phyloP scores from a whole-genome alignment of 2,888 invertebrate species.

The Helleia helle region DNA sequence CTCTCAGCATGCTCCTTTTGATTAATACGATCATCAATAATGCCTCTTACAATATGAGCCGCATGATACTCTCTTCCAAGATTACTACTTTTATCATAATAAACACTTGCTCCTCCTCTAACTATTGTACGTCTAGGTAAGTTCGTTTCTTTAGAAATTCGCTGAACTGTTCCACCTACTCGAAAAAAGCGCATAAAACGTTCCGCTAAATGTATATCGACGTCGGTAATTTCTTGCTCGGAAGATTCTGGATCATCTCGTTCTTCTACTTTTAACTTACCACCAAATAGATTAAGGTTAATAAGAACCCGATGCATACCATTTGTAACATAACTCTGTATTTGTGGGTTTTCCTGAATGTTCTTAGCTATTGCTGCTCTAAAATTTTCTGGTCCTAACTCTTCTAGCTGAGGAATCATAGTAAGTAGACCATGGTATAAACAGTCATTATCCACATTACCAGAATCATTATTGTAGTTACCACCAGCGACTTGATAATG shows the following conservation, averaged over 20 bases:
- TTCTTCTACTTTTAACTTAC: not conserved
- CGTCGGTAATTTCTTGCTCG: not conserved
- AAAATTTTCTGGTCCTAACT: slow-evolving; percentile 7
- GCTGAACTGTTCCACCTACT: not conserved
- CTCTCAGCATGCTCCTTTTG: not conserved
- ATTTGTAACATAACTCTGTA: slow-evolving; percentile 3
- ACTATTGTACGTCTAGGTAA: slow-evolving; percentile 1
- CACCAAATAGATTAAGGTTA: not conserved
- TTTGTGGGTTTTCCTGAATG: slow-evolving; percentile 4
- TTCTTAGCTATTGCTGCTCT: slow-evolving; percentile 1
- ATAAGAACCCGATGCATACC: slow-evolving; percentile 6
- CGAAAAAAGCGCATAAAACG: slow-evolving; percentile 2
- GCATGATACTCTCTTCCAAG: slow-evolving; percentile 1
- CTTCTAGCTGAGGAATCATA: slow-evolving; percentile 2
- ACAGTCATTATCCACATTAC: slow-evolving; percentile 3
- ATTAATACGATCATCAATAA: not conserved
- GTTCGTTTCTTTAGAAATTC: slow-evolving; percentile 1
- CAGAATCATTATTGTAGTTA: not conserved
- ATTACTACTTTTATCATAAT: slow-evolving; percentile 1
- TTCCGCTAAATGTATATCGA: slow-evolving; percentile 2
- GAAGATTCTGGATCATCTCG: not conserved
- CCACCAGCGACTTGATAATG: not conserved
- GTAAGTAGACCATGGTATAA: slow-evolving; percentile 1
- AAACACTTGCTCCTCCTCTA: slow-evolving; percentile 3
- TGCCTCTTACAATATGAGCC: not conserved